Conservation (phyloP, 2,888 invertebrate genomes). For the Pherbina coryleti region DNA sequence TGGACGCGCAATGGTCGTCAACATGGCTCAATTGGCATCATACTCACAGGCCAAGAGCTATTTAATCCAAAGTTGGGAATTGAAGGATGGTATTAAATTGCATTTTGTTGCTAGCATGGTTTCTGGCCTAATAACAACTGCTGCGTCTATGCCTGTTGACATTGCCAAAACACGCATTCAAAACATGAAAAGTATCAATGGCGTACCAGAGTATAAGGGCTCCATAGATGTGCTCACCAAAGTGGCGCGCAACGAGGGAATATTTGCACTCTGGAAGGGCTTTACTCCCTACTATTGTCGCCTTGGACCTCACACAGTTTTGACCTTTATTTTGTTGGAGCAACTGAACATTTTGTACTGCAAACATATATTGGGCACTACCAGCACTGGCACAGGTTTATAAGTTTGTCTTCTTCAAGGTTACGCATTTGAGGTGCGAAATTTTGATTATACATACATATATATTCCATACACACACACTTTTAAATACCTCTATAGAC, state of each 20-base stretch:
- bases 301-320: slow-evolving; percentile 96
- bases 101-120: slow-evolving; percentile 98
- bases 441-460: not conserved
- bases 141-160: slow-evolving; percentile 98
- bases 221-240: slow-evolving; percentile 84
- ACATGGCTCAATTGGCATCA: slow-evolving; percentile 96
- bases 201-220: slow-evolving; percentile 85
- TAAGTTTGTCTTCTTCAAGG: not conserved
- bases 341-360: slow-evolving; percentile 88
- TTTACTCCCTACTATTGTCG: slow-evolving; percentile 97
- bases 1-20: slow-evolving; percentile 96
- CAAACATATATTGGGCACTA: slow-evolving; percentile 58
- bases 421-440: not conserved
- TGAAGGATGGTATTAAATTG: slow-evolving; percentile 81
- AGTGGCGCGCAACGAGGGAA: slow-evolving; percentile 88
- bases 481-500: slow-evolving; percentile 30
- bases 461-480: slow-evolving; percentile 30
- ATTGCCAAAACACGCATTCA: slow-evolving; percentile 99
- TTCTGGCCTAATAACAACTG: slow-evolving; percentile 95
- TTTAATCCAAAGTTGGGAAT: slow-evolving; percentile 71
- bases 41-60: slow-evolving; percentile 90
- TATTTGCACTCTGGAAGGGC: slow-evolving; percentile 97
- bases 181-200: slow-evolving; percentile 88
- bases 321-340: slow-evolving; percentile 97
- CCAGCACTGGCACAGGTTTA: slow-evolving; percentile 23